Evolutionary conservation across 2,888 invertebrate genomes (phyloP), one percentile per base, ranked within the genome.

Genomic region (Ichneumoninae sp.): DNA sequence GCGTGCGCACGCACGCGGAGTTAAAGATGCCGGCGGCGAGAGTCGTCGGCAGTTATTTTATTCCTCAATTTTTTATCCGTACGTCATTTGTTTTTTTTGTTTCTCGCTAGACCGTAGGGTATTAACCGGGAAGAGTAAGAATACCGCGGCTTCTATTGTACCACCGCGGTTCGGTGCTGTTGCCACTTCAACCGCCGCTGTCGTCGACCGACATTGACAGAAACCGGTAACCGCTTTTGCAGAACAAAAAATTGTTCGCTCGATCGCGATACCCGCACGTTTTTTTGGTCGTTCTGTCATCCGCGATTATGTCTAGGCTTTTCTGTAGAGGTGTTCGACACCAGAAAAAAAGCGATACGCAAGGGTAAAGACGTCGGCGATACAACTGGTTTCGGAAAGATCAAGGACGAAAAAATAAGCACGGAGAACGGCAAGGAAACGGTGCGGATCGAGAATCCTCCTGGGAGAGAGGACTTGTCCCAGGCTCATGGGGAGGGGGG

Each of bases 41-140:
- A 30, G 30, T 60, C 60, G 16, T 22, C 60, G 62, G 62, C 44
- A 16, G 69, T 60, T 50, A 62, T 60, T 76, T 66, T 77, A 50
- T 77, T 77, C 40, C n/a, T 50, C 13, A 62, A 82, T 26, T 71
- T 44, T 50, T 50, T 62, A 62, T 54, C 62, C 60, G 4, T 54
- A 52, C 65, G 75, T 85, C 75, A 76, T 80, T 75, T 72, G 74
- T 82, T 60, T 75, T 75, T 75, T 76, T 47, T 75, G 19, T 36
- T 40, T n/a, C 72, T 10, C 40, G 71, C 16, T 54, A 26, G 54
- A 44, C 77, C 60, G 74, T 26, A 57, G 26, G 65, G 47, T 65
- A 72, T 71, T 71, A 68, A 71, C 36, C 66, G 66, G 71, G 77
- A 82, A 71, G 82, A 54, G 77, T 77, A 68, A 77, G 71, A 82